phyloP scores from a whole-genome alignment of 2,113 vertebrate species.

The Ondatra zibethicus region DNA sequence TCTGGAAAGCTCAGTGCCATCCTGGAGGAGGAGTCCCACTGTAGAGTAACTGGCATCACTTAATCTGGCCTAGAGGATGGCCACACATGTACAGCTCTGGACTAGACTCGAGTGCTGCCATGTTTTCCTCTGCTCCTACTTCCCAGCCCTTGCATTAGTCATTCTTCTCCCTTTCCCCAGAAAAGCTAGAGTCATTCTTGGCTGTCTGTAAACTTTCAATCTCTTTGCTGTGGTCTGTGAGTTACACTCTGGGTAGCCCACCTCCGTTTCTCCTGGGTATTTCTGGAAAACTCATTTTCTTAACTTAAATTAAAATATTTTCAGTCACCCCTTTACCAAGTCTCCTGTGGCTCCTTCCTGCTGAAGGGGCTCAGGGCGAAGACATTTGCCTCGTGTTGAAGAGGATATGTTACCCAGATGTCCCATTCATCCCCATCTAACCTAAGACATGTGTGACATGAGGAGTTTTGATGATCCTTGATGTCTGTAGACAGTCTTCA shows the following conservation, averaged over 20 bases:
- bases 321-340: neutral
- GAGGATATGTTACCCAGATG: neutral
- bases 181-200: neutral
- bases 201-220: neutral
- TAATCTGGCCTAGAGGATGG: neutral
- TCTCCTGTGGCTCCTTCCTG: neutral
- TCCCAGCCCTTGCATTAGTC: rapidly evolving
- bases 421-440: neutral
- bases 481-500: neutral
- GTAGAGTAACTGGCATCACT: neutral
- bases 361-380: neutral
- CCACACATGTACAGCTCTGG: too few relatives aligned
- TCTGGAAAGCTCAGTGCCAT: neutral
- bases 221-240: neutral
- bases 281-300: neutral
- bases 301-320: too few relatives aligned
- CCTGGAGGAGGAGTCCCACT: neutral
- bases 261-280: neutral
- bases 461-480: neutral
- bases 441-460: too few relatives aligned
- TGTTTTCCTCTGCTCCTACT: neutral
- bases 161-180: neutral
- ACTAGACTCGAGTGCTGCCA: rapidly evolving
- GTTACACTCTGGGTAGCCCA: neutral
- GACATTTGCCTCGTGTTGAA: neutral